phyloP scores from a whole-genome alignment of 1,140 invertebrate genomes.

The Anoplophora glabripennis region DNA sequence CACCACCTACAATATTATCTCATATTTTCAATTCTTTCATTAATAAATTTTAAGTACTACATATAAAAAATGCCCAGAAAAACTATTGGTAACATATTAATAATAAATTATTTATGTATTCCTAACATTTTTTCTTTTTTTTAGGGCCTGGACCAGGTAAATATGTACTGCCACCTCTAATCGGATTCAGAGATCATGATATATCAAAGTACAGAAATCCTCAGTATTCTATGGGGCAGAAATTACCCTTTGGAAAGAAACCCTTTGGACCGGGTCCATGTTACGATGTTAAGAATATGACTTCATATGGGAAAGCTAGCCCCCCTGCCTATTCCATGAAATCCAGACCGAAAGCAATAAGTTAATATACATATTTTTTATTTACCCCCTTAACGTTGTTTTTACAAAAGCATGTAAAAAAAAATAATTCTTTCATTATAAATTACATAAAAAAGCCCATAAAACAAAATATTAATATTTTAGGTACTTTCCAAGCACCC shows the following conservation, averaged over 20 bases:
- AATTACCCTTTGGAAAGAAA: conserved; percentile 26
- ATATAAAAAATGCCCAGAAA: too few species aligned
- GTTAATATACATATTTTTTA: too few species aligned
- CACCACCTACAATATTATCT: too few species aligned
- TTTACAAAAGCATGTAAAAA: too few species aligned
- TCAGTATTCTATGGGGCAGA: conserved; percentile 57
- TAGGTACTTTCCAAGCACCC: conserved; percentile 45
- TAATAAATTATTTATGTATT: too few species aligned
- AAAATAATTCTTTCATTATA: neutral
- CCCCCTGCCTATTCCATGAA: conserved; percentile 50
- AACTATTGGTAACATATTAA: too few species aligned
- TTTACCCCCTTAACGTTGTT: too few species aligned
- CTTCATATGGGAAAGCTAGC: conserved; percentile 48
- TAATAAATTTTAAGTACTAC: too few species aligned
- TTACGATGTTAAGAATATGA: conserved; percentile 51
- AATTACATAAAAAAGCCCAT: neutral
- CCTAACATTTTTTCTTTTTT: conserved; percentile 1
- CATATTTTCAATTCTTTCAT: too few species aligned
- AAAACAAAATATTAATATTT: conserved; percentile 16
- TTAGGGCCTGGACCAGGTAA: conserved; percentile 62
- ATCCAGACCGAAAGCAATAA: conserved; percentile 30
- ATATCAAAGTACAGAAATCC: conserved; percentile 56
- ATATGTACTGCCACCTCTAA: conserved; percentile 57
- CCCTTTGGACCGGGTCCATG: conserved; percentile 52
- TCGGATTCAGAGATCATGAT: conserved; percentile 59